These are phyloP conservation scores for Drosophila seguyi DNA, from an alignment of 1,140 invertebrate species.

Conservation along the genomic window DNA sequence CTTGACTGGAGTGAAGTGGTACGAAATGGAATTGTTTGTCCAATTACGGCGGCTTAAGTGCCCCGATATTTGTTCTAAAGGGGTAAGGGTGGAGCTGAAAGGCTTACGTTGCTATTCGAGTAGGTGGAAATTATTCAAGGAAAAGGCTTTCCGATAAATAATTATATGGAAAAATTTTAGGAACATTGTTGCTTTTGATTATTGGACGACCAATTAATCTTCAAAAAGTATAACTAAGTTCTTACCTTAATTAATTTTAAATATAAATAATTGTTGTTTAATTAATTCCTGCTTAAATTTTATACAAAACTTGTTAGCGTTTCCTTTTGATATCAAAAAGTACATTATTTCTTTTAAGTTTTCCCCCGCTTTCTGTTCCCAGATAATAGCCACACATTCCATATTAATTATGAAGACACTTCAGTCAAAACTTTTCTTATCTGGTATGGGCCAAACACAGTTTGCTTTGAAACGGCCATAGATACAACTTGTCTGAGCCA, in stretches of 20 bases:
- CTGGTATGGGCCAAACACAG: constrained; percentile 23
- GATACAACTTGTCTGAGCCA: constrained; percentile 39
- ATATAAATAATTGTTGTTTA: too few relatives aligned
- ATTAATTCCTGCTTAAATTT: not conserved
- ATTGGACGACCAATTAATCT: not conserved
- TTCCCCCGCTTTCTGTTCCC: not conserved
- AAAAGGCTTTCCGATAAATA: not conserved
- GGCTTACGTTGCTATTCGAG: not conserved
- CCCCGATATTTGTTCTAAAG: constrained; percentile 5
- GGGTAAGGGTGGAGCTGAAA: not conserved
- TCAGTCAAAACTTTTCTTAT: constrained; percentile 25
- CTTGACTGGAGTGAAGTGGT: constrained; percentile 6
- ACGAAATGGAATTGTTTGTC: constrained; percentile 26
- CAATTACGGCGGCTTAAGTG: constrained; percentile 50
- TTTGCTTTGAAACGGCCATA: constrained; percentile 24
- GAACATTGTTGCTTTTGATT: not conserved
- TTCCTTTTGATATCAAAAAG: not conserved
- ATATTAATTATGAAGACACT: constrained; percentile 39
- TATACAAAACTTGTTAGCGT: not conserved
- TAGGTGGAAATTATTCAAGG: constrained; percentile 7
- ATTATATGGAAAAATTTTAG: not conserved
- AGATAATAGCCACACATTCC: constrained; percentile 11
- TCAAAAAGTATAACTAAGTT: too few relatives aligned
- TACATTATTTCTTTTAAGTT: not conserved
- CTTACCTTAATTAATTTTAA: not conserved